These are phyloP conservation scores for Aphrophora alni DNA, from an alignment of 2,888 invertebrate species.

Conservation along the genomic window DNA sequence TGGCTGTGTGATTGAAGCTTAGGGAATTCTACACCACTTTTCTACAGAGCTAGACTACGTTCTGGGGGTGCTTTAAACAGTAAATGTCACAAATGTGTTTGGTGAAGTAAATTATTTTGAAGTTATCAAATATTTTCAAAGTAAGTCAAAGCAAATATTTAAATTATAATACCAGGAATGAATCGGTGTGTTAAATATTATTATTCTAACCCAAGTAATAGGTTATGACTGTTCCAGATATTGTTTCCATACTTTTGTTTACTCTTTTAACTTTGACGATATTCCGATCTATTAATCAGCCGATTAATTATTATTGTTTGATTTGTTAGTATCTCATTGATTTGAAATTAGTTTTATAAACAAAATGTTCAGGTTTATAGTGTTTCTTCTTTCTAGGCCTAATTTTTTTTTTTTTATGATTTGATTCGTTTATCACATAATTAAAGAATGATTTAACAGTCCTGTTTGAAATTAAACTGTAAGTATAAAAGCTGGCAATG, in stretches of 20 bases:
- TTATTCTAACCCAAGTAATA: not conserved
- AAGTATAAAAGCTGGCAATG: no score
- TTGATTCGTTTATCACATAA: not conserved
- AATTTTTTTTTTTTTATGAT: not conserved
- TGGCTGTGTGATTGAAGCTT: constrained; percentile 9
- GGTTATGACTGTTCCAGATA: not conserved
- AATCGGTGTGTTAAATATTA: not conserved
- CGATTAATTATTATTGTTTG: not conserved
- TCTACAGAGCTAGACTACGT: not conserved
- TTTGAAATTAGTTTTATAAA: no score
- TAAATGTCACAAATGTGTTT: constrained; percentile 9
- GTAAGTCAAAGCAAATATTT: not conserved
- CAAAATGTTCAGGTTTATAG: no score
- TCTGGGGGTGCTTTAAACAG: not conserved
- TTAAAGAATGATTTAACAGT: not conserved
- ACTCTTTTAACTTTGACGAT: not conserved
- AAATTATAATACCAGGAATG: not conserved
- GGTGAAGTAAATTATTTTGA: not conserved
- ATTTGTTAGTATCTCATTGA: not conserved
- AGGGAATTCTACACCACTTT: constrained; percentile 6
- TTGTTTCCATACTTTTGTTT: not conserved
- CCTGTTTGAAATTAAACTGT: not conserved
- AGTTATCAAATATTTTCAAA: not conserved
- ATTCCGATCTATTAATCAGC: not conserved
- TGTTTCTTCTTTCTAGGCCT: no score